Conservation (phyloP, 1,140 invertebrate species). For the Calephelis nemesis region DNA sequence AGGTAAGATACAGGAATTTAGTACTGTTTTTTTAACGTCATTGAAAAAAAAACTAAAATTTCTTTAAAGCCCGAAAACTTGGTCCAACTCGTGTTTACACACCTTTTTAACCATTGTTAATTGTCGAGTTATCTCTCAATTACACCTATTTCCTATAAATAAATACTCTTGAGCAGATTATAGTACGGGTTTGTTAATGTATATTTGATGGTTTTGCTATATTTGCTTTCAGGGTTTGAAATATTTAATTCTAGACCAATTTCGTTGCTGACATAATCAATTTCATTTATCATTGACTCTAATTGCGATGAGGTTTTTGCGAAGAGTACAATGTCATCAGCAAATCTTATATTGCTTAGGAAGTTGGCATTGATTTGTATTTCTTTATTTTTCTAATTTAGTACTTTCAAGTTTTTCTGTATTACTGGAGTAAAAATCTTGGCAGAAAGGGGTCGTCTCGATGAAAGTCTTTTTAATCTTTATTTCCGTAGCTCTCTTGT, state of each 20-base stretch:
- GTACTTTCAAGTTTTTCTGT: neutral
- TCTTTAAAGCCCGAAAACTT: conserved; percentile 20
- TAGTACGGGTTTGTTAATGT: too few species aligned
- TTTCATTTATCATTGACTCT: conserved; percentile 18
- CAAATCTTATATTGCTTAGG: conserved; percentile 25
- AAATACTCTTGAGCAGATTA: too few species aligned
- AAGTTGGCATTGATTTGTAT: conserved; percentile 23
- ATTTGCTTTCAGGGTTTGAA: conserved; percentile 23
- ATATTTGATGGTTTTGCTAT: too few species aligned
- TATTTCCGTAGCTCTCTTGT: conserved; percentile 20
- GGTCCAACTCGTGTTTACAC: conserved; percentile 19
- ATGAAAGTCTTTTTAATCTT: conserved; percentile 21
- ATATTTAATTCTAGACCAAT: conserved; percentile 22
- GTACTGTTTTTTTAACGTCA: conserved; percentile 26
- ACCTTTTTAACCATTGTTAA: conserved; percentile 6
- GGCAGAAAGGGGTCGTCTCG: conserved; percentile 25
- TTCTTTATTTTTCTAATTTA: conserved; percentile 19
- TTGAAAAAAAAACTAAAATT: conserved; percentile 13
- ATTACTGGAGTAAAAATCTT: conserved; percentile 22
- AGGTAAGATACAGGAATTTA: conserved; percentile 12
- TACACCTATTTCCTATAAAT: conserved; percentile 13
- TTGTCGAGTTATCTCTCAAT: conserved; percentile 22
- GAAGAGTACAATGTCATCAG: conserved; percentile 28
- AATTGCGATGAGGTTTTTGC: conserved; percentile 18
- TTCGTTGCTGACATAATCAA: neutral